A percentile compares a stretch with the other conserved stretches of the same genome.
These are phyloP conservation scores for Cheumatopsyche charites DNA, from an alignment of 1,140 invertebrate species.

Conservation along the genomic window DNA sequence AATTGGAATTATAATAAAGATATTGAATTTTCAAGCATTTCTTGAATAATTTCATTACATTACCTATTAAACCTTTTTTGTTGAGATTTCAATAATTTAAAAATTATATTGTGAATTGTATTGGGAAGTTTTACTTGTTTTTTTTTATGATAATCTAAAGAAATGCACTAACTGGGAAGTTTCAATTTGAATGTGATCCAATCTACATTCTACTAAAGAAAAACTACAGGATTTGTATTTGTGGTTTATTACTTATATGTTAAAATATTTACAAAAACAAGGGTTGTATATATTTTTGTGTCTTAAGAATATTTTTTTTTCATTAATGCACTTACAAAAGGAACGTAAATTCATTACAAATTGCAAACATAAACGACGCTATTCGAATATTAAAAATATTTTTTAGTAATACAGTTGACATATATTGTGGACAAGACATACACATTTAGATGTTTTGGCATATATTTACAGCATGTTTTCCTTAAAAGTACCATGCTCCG, in stretches of 20 bases:
- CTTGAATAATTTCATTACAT: too few relatives aligned
- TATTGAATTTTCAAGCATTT: too few relatives aligned
- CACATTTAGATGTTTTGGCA: constrained; percentile 28
- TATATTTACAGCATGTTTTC: constrained; percentile 45
- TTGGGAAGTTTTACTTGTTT: neutral
- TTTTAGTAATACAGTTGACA: constrained; percentile 20
- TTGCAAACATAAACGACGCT: constrained; percentile 21
- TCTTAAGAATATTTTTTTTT: constrained; percentile 15
- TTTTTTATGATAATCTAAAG: neutral
- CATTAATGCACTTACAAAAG: constrained; percentile 25
- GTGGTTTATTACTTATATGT: constrained; percentile 26
- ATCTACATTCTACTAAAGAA: constrained; percentile 18
- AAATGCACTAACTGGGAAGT: neutral
- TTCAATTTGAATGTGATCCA: neutral
- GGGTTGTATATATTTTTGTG: constrained; percentile 13
- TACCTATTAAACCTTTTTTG: too few relatives aligned
- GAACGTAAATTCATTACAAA: constrained; percentile 5
- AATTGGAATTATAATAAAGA: too few relatives aligned
- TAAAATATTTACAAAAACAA: constrained; percentile 24
- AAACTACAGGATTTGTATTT: constrained; percentile 22
- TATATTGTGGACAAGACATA: constrained; percentile 37
- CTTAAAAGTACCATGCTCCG: constrained; percentile 15
- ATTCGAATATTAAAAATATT: neutral
- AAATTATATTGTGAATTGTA: neutral
- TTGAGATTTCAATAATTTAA: too few relatives aligned